Percentiles rank a stretch among this genome's conserved stretches.
Evolutionary conservation across 2,888 invertebrate species (phyloP).

Genomic region (Drosophila demipolita): DNA sequence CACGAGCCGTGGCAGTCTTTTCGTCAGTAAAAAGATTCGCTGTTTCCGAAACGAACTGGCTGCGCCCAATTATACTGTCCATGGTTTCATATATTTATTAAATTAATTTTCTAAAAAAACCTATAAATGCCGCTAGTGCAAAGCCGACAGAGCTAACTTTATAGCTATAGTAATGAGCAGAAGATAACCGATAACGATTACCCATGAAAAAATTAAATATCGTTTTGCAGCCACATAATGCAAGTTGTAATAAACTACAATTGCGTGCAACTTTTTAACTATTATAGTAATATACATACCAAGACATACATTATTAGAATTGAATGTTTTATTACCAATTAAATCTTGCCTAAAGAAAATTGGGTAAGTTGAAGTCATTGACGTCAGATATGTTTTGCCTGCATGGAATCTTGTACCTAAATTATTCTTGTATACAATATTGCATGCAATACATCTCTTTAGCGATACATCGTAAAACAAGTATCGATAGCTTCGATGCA

Average conservation of each 20-base stretch:
- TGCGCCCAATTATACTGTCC: conserved; percentile 83
- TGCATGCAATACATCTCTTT: conserved; percentile 22
- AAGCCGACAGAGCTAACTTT: conserved; percentile 14
- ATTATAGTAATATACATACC: too few relatives aligned
- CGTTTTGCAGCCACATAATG: not conserved
- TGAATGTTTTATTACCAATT: not conserved
- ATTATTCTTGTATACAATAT: not conserved
- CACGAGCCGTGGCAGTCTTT: conserved; percentile 83
- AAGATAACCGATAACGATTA: conserved; percentile 17
- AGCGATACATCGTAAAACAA: conserved; percentile 41
- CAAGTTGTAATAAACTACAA: not conserved
- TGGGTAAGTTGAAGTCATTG: not conserved
- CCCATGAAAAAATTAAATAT: not conserved
- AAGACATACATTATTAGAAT: not conserved
- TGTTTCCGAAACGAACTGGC: conserved; percentile 83
- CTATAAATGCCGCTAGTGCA: conserved; percentile 39
- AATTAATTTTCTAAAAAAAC: not conserved
- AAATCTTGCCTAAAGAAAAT: not conserved
- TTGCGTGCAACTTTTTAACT: not conserved
- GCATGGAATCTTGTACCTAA: conserved; percentile 2
- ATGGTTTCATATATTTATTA: conserved; percentile 56
- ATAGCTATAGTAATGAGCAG: conserved; percentile 29
- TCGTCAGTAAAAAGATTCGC: conserved; percentile 84
- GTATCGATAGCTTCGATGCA: conserved; percentile 72
- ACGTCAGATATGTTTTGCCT: conserved; percentile 12